Conservation (phyloP, 2,113 vertebrate species). For the Odocoileus hemionus region DNA sequence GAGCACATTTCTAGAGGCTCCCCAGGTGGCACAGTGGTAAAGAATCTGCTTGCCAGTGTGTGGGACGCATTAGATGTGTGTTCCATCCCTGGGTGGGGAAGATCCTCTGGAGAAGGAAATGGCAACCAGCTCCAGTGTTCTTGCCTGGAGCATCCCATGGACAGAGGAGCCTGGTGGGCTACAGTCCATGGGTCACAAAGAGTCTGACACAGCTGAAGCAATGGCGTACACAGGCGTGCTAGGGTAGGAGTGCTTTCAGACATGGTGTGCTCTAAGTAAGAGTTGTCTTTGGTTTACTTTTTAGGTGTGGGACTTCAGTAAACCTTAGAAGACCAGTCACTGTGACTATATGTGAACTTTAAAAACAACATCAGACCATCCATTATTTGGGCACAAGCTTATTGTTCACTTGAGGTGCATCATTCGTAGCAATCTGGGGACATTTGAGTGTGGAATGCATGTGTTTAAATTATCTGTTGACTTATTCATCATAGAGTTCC, state of each 20-base stretch:
- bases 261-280: background rate
- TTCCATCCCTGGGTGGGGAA: background rate
- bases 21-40: background rate
- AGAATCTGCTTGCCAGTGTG: background rate
- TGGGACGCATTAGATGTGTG: background rate
- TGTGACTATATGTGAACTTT: background rate
- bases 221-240: background rate
- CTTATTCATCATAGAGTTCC: background rate
- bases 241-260: background rate
- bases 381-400: background rate
- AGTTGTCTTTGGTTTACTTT: background rate
- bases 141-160: background rate
- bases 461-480: background rate
- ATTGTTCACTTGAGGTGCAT: background rate
- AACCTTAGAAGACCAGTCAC: background rate
- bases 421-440: background rate
- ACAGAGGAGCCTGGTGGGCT: background rate
- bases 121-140: background rate
- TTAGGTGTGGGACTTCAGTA: background rate
- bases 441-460: background rate
- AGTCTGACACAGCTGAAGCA: background rate
- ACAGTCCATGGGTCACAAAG: background rate
- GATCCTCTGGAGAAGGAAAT: background rate
- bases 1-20: background rate
- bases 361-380: background rate